These are phyloP conservation scores for Caerostris darwini DNA, from an alignment of 1,140 invertebrate species.

Conservation along the genomic window DNA sequence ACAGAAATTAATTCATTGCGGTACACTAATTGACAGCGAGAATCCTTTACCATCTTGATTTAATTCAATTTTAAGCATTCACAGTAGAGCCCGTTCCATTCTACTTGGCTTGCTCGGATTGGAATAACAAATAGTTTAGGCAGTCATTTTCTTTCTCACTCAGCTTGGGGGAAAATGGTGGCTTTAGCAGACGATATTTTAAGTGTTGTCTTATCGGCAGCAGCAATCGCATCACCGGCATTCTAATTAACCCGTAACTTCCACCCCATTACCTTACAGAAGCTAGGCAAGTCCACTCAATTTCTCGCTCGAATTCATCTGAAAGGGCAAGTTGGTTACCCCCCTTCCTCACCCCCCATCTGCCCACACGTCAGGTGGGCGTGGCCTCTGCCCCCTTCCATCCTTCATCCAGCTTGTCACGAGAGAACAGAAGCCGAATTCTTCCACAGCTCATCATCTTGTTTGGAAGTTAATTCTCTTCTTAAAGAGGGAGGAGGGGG, in stretches of 20 bases:
- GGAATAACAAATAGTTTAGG: background rate
- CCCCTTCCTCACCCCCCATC: background rate
- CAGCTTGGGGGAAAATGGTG: background rate
- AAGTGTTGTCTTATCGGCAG: conserved; percentile 19
- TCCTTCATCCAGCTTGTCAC: conserved; percentile 41
- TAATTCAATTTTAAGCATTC: background rate
- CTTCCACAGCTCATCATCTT: conserved; percentile 45
- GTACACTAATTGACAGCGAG: background rate
- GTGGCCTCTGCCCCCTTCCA: conserved; percentile 37
- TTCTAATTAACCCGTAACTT: conserved; percentile 55
- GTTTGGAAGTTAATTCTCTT: conserved; percentile 52
- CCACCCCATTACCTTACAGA: conserved; percentile 42
- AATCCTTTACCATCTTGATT: background rate
- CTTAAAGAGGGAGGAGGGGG: conserved; percentile 9
- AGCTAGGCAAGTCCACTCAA: conserved; percentile 34
- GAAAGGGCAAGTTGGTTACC: background rate
- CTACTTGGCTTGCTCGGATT: background rate
- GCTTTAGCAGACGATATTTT: conserved; percentile 8
- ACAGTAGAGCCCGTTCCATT: background rate
- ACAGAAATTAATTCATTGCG: background rate
- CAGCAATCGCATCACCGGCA: conserved; percentile 31
- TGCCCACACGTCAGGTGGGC: conserved; percentile 56
- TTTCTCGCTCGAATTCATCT: conserved; percentile 44
- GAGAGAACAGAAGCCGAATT: conserved; percentile 41
- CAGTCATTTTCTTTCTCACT: background rate